Base-by-base conservation (phyloP, 92 coral and sea anemone species). In the Anthopleura xanthogrammica region DNA sequence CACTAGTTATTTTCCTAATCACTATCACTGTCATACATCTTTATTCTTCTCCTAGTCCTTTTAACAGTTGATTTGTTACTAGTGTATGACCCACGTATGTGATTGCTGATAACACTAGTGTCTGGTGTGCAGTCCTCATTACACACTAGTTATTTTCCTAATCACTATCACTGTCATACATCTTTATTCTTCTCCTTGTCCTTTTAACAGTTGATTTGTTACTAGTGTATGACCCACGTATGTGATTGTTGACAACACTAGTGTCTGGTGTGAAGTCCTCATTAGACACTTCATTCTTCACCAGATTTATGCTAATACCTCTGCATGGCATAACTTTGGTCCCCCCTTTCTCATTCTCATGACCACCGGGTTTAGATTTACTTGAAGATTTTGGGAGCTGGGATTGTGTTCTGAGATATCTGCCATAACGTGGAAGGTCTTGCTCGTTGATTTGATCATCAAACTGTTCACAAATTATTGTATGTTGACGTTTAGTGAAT, bases 401-500 rank as follows among this genome's bases (percentile, higher is more conserved):
- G 29, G 7, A 9, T 62, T 62, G 70, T 62, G 70, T n/a, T 62
- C 5, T 12, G 70, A 36, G 40, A 29, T 12, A 16, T 68, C 74
- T 68, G 19, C 43, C 16, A 68, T 12, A 23, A 2, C 1, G 41
- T 12, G 74, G 19, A 7, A 11, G 1, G 16, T 68, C 4, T 24
- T 68, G 41, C 1, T 23, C 60, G 46, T 80, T 39, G 41, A 14
- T 41, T 41, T 14, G 41, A 11, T 60, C 83, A 41, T 80, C 83
- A 80, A 80, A 80, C 36, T 72, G 46, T 20, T 36, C 11, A 9
- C 3, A 23, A 1, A 87, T 84, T 1, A 90, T 76, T 77, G 82
- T 85, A 20, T 89, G 94, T 77, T 79, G 79, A 22, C 92, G 85
- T 70, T 71, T 88, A 65, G 92, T 89, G 64, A 91, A 86, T 42